Conservation (phyloP, 2,888 invertebrate species). For the Cryptocephalus moraei region DNA sequence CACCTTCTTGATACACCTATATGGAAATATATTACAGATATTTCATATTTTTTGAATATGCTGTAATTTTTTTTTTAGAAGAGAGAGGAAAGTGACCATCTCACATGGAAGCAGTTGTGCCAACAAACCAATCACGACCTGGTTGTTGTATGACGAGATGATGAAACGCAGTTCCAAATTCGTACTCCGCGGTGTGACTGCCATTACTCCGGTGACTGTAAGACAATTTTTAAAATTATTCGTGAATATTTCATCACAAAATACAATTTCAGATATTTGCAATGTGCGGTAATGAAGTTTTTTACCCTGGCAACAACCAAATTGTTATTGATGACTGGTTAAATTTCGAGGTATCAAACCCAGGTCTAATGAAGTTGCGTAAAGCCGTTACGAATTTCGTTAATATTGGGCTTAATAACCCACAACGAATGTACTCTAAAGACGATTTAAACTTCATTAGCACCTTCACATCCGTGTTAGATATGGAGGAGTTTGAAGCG, state of each 20-base stretch:
- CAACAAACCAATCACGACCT: slow-evolving; percentile 47
- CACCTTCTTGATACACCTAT: no score
- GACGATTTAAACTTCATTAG: slow-evolving; percentile 33
- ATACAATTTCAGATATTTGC: slow-evolving; percentile 20
- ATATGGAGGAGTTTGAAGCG: slow-evolving; percentile 59
- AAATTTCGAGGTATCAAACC: slow-evolving; percentile 22
- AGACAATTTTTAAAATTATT: slow-evolving; percentile 8
- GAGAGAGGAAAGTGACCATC: slow-evolving; percentile 51
- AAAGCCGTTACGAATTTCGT: slow-evolving; percentile 19
- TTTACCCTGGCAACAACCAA: slow-evolving; percentile 17
- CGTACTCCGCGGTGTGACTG: slow-evolving; percentile 67
- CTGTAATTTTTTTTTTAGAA: slow-evolving; percentile 36
- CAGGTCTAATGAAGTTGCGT: slow-evolving; percentile 19
- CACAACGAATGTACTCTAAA: slow-evolving; percentile 52
- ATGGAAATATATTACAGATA: background rate
- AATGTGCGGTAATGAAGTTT: slow-evolving; percentile 23
- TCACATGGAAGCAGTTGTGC: slow-evolving; percentile 49
- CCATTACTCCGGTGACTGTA: slow-evolving; percentile 72
- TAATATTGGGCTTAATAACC: slow-evolving; percentile 45
- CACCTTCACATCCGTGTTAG: slow-evolving; percentile 55
- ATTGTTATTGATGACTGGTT: slow-evolving; percentile 29
- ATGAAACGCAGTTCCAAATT: slow-evolving; percentile 58
- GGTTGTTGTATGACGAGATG: slow-evolving; percentile 84
- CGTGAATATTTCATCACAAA: background rate
- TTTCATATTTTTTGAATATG: background rate